Percentiles rank a stretch among this genome's conserved stretches.
Conservation (phyloP, 2,888 invertebrate species). For the Tineola bisselliella region DNA sequence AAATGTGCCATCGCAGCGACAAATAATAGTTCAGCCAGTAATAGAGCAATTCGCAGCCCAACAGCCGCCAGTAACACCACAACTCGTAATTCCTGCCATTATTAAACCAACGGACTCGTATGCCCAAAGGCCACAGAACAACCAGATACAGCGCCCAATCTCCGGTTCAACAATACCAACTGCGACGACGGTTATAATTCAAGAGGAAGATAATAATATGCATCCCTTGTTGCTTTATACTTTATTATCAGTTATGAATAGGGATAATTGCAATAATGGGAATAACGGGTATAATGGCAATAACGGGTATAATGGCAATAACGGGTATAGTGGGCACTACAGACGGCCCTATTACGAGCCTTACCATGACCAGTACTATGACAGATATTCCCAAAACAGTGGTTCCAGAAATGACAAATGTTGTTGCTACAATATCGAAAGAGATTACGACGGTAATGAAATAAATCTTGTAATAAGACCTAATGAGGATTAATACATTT, state of each 20-base stretch:
- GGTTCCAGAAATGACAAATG: background rate
- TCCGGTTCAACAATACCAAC: background rate
- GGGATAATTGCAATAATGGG: background rate
- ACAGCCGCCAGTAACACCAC: background rate
- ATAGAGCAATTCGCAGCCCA: background rate
- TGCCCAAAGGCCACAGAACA: no score
- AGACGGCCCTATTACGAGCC: background rate
- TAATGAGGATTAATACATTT: background rate
- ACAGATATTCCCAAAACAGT: background rate
- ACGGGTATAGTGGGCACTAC: background rate
- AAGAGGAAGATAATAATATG: background rate
- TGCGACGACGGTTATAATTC: background rate
- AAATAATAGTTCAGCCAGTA: background rate
- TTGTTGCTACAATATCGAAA: background rate
- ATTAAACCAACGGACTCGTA: background rate
- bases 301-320: background rate
- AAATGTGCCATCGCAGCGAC: background rate
- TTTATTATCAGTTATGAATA: background rate
- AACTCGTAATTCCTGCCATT: background rate
- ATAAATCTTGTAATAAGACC: constrained; percentile 1
- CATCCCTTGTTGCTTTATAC: background rate
- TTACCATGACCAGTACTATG: background rate
- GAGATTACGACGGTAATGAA: constrained; percentile 3
- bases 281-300: background rate
- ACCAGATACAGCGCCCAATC: background rate